These are phyloP conservation scores for Drosophila paracracens DNA, from an alignment of 2,888 invertebrate genomes.

Conservation along the genomic window DNA sequence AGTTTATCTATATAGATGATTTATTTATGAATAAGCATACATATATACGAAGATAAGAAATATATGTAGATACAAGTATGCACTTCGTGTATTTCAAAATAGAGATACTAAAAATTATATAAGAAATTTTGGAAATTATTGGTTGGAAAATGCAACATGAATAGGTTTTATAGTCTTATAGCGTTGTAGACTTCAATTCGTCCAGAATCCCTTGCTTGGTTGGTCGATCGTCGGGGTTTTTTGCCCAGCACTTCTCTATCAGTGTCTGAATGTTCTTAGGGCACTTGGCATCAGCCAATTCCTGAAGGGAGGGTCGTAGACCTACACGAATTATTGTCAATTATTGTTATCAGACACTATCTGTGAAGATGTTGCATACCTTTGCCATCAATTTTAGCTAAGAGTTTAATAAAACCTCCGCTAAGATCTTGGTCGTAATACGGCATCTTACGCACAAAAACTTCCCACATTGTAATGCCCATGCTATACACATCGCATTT, in stretches of 20 bases:
- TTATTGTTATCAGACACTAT: background rate
- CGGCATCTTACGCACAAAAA: background rate
- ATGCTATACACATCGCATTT: conserved; percentile 1
- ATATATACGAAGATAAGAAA: background rate
- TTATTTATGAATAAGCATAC: background rate
- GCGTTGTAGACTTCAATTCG: background rate
- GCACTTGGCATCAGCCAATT: background rate
- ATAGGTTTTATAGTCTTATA: background rate
- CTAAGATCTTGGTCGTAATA: rapidly evolving
- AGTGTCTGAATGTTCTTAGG: background rate
- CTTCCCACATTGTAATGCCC: background rate
- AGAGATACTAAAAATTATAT: background rate
- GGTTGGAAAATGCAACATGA: too few species aligned
- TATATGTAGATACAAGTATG: too few species aligned
- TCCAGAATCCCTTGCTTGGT: background rate
- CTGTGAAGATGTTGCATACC: background rate
- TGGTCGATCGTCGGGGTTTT: rapidly evolving
- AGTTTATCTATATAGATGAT: too few species aligned
- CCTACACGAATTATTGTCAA: background rate
- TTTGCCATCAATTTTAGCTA: rapidly evolving
- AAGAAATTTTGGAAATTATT: background rate
- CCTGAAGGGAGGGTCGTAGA: background rate
- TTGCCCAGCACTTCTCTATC: background rate
- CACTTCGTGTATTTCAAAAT: too few species aligned
- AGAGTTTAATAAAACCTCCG: rapidly evolving